phyloP scores from a whole-genome alignment of 2,888 invertebrate genomes.

The Alsophila aescularia region DNA sequence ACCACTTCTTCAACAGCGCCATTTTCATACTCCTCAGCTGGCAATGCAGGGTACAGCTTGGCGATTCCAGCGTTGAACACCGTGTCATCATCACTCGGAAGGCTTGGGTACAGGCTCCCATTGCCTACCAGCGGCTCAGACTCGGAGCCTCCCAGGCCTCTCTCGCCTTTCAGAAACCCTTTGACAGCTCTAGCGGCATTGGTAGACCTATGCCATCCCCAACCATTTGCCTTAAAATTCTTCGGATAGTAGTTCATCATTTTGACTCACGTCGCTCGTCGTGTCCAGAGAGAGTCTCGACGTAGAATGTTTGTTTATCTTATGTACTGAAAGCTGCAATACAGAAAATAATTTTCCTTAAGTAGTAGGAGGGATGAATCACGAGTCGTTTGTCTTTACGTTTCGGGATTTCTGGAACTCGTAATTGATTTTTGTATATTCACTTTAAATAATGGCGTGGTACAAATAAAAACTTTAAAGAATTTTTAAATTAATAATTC shows the following conservation, averaged over 20 bases:
- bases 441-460: too few relatives aligned
- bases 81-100: constrained; percentile 71
- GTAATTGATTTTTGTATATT: too few relatives aligned
- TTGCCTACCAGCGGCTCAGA: constrained; percentile 53
- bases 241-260: constrained; percentile 70
- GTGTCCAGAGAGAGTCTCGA: constrained; percentile 36
- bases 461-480: too few relatives aligned
- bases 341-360: constrained; percentile 37
- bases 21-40: constrained; percentile 74
- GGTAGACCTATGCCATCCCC: constrained; percentile 74
- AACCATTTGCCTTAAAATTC: constrained; percentile 77
- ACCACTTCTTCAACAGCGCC: constrained; percentile 76
- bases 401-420: too few relatives aligned
- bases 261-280: constrained; percentile 43
- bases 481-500: too few relatives aligned
- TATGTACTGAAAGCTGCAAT: constrained; percentile 41
- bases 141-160: constrained; percentile 59
- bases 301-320: constrained; percentile 38
- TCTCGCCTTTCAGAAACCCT: constrained; percentile 68
- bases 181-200: constrained; percentile 65
- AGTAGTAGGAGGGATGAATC: constrained; percentile 13
- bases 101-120: constrained; percentile 66
- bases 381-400: not conserved
- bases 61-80: constrained; percentile 56
- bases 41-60: constrained; percentile 72